Base-by-base conservation (phyloP, 2,797 vertebrate genomes). In the Podarcis siculus region DNA sequence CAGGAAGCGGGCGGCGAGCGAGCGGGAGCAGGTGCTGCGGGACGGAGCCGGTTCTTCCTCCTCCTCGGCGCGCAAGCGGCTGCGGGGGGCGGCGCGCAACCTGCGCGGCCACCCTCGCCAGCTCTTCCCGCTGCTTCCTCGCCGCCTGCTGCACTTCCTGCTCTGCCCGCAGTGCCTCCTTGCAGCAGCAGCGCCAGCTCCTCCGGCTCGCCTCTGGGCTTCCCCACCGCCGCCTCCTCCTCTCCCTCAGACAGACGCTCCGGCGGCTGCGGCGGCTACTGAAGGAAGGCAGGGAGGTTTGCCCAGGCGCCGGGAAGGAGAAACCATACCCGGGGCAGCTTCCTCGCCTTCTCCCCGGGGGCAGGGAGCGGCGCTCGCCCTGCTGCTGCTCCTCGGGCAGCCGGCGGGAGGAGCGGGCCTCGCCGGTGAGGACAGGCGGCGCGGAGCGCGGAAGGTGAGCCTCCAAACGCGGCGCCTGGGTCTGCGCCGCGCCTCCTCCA, bases 151-250 rank as follows among this genome's bases (percentile, higher is more conserved):
- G 87, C 82, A 79, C 49, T 89, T 89, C 87, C 87, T n/a, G 49
- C 87, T 79, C 66, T 79, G 76, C 76, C 82, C 87, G 75, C 87
- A 72, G 75, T 67, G 72, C 87, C 87, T 58, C 66, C 87, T 35
- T 27, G 67, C 67, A 69, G 75, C 87, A 67, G 32, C 37, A 8
- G 58, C 86, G 69, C 66, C 61, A 64, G 61, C 21, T 58, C 17
- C 64, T 67, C 58, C 15, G 5, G 2, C 30, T 30, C 5, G n/a
- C 83, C 9, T 30, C 71, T 42, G 19, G 58, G 58, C 37, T 67
- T 37, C 21, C 71, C 39, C 3, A 69, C 35, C 4, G 37, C 25
- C 4, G 42, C 73, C 58, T 4, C 3, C 58, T 25, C 35, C 61
- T 77, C 30, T 71, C 19, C 75, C 71, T 66, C 71, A 13, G 71